phyloP scores from a whole-genome alignment of 2,888 invertebrate genomes.

The Drosophila kambysellisi region DNA sequence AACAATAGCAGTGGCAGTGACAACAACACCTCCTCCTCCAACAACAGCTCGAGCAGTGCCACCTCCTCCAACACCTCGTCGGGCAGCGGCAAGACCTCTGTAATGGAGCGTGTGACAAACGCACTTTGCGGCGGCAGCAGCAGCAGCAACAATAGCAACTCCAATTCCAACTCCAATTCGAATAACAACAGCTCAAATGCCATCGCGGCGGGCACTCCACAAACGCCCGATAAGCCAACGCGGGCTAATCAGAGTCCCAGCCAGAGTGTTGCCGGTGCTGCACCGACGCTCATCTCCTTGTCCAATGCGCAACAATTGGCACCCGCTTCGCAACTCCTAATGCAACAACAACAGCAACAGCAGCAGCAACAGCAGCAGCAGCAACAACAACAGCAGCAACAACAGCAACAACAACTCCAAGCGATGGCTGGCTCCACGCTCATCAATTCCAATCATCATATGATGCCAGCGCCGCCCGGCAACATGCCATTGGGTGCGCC shows the following conservation, averaged over 20 bases:
- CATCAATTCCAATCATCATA: conserved; percentile 80
- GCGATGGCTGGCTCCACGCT: conserved; percentile 78
- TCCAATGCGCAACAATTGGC: conserved; percentile 40
- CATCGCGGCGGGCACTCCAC: conserved; percentile 22
- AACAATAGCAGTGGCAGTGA: conserved; percentile 43
- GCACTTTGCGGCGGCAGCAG: conserved; percentile 91
- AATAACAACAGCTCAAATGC: conserved; percentile 63
- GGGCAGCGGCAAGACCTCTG: conserved; percentile 87
- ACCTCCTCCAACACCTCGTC: conserved; percentile 39
- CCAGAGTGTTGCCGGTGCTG: conserved; percentile 42
- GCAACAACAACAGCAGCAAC: conserved; percentile 70
- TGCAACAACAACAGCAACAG: conserved; percentile 42
- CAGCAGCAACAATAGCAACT: conserved; percentile 80
- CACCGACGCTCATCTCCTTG: conserved; percentile 43
- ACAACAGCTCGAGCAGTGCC: conserved; percentile 49
- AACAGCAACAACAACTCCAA: conserved; percentile 79
- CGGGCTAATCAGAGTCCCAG: conserved; percentile 61
- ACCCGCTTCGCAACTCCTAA: neutral
- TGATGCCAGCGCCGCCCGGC: conserved; percentile 65
- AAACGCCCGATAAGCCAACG: conserved; percentile 80
- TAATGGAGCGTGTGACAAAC: conserved; percentile 95
- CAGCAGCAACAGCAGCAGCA: conserved; percentile 70
- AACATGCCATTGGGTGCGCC: conserved; percentile 80
- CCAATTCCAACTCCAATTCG: conserved; percentile 81
- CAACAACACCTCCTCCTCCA: conserved; percentile 48